phyloP scores from a whole-genome alignment of 2,797 vertebrate species.

The Megalops cyprinoides region DNA sequence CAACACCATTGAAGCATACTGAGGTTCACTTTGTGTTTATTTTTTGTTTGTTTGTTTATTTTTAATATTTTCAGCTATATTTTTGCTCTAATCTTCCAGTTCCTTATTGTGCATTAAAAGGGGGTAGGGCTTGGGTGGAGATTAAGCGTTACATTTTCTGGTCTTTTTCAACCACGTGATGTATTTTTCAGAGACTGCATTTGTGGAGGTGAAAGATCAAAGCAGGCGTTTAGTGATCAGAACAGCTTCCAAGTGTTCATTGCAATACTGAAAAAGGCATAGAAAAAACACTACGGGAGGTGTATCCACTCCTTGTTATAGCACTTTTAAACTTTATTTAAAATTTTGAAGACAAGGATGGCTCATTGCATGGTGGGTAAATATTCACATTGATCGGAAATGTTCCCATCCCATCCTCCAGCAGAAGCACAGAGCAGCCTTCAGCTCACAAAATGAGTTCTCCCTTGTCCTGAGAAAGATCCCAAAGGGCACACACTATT shows the following conservation, averaged over 20 bases:
- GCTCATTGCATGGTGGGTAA: background rate
- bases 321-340: background rate
- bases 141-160: background rate
- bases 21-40: slow-evolving; percentile 8
- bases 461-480: too few species aligned
- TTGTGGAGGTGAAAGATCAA: too few species aligned
- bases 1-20: slow-evolving; percentile 9
- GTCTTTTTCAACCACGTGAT: too few species aligned
- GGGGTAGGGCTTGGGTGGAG: slow-evolving; percentile 24
- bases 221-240: background rate
- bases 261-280: background rate
- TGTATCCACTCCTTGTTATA: background rate
- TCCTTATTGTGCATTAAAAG: background rate
- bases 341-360: too few species aligned
- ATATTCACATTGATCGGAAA: background rate
- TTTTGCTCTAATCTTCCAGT: background rate
- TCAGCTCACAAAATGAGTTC: too few species aligned
- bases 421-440: too few species aligned
- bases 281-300: background rate
- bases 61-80: background rate
- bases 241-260: background rate
- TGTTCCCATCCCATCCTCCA: background rate
- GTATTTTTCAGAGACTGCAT: too few species aligned
- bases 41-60: slow-evolving; percentile 43
- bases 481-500: too few species aligned